phyloP scores from a whole-genome alignment of 2,113 vertebrate species.

The Microcebus tavaratra region DNA sequence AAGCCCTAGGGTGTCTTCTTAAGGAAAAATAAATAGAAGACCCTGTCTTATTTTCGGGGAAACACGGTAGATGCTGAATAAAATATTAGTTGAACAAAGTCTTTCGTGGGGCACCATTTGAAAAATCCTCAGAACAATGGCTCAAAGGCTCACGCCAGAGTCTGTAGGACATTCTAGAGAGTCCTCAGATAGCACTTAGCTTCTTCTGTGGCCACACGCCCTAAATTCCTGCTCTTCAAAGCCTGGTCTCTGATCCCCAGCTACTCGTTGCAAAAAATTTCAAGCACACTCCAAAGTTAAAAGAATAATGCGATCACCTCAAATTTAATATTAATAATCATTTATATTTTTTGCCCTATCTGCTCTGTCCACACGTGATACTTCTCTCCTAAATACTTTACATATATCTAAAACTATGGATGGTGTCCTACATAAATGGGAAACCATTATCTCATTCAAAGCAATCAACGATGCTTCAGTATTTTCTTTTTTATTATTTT shows the following conservation, averaged over 20 bases:
- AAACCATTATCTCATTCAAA: not conserved
- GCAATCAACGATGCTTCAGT: not conserved
- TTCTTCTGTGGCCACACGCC: not conserved
- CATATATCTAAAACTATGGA: not conserved
- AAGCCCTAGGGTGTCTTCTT: no score
- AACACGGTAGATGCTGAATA: no score
- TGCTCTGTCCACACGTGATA: not conserved
- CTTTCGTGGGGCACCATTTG: not conserved
- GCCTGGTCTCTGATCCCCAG: not conserved
- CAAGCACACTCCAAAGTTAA: not conserved
- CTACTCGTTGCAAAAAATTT: not conserved
- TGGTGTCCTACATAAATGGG: not conserved
- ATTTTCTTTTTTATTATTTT: not conserved
- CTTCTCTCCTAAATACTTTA: not conserved
- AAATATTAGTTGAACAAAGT: not conserved
- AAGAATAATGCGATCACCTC: not conserved
- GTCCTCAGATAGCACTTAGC: not conserved
- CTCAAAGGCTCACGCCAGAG: not conserved
- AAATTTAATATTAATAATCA: not conserved
- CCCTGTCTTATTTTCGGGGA: no score
- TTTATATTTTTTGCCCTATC: not conserved
- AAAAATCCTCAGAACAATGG: not conserved
- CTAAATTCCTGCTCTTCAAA: not conserved
- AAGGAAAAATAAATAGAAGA: no score
- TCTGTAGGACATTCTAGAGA: not conserved